Percentiles rank a stretch among this genome's conserved stretches.
These are phyloP conservation scores for Vandiemenella viatica DNA, from an alignment of 2,888 invertebrate species.

Conservation along the genomic window DNA sequence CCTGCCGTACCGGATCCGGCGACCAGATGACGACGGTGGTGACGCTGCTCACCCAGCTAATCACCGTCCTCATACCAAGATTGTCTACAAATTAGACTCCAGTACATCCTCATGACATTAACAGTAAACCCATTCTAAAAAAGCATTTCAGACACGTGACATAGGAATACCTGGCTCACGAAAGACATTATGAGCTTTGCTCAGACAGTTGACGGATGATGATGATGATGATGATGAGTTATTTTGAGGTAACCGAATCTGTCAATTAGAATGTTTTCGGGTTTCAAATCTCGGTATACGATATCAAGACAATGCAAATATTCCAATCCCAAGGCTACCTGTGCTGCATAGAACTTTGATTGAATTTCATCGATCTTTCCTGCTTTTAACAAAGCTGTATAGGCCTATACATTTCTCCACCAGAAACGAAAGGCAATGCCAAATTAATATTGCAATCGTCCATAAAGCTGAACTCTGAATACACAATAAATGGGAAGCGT, in stretches of 20 bases:
- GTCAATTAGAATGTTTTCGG: conserved; percentile 14
- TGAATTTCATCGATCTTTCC: conserved; percentile 13
- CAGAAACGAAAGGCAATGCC: conserved; percentile 10
- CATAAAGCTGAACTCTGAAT: conserved; percentile 9
- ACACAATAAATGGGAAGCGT: conserved; percentile 10
- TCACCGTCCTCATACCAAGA: no score
- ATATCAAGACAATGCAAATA: conserved; percentile 13
- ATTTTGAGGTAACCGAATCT: conserved; percentile 13
- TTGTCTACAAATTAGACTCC: no score
- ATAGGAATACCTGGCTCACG: no score
- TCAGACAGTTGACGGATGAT: no score
- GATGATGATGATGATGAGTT: no score
- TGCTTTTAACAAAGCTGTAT: conserved; percentile 6
- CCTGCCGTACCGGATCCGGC: no score
- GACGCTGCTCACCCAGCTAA: no score
- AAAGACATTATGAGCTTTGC: no score
- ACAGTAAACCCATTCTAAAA: no score
- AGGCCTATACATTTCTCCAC: conserved; percentile 14
- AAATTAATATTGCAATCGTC: conserved; percentile 13
- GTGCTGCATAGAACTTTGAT: conserved; percentile 14
- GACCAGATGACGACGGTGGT: no score
- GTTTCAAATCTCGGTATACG: conserved; percentile 14
- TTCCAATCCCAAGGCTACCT: conserved; percentile 13
- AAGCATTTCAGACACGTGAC: no score
- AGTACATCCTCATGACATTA: no score